These are phyloP conservation scores for Leptopterna dolabrata DNA, from an alignment of 2,888 invertebrate genomes.

Conservation along the genomic window DNA sequence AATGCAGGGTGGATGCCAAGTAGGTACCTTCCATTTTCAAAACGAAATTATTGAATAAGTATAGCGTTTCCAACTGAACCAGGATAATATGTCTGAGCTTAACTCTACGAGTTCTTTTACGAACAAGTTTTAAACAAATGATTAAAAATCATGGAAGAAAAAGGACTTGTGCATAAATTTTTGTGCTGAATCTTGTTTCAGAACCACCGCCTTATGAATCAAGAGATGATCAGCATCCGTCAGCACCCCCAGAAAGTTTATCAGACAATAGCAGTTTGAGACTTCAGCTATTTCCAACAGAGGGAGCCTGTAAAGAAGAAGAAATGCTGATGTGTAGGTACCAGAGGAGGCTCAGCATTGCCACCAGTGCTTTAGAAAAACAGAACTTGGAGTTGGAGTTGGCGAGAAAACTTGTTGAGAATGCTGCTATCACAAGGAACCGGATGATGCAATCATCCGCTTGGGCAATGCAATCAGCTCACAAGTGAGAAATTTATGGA, in stretches of 20 bases:
- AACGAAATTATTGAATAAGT: no score
- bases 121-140: no score
- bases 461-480: slow-evolving; percentile 59
- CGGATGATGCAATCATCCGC: slow-evolving; percentile 54
- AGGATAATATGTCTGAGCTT: no score
- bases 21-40: no score
- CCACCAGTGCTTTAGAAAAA: slow-evolving; percentile 55
- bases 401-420: slow-evolving; percentile 58
- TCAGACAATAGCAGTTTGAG: slow-evolving; percentile 10
- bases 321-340: slow-evolving; percentile 57
- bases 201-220: slow-evolving; percentile 27
- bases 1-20: no score
- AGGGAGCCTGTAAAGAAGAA: slow-evolving; percentile 36
- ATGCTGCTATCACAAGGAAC: slow-evolving; percentile 56
- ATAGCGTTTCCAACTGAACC: no score
- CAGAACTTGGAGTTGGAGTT: slow-evolving; percentile 59
- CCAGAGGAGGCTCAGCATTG: slow-evolving; percentile 53
- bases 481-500: slow-evolving; percentile 37
- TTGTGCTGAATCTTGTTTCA: neutral
- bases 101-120: no score
- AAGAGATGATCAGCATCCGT: slow-evolving; percentile 20
- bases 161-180: no score
- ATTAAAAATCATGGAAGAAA: no score
- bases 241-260: slow-evolving; percentile 38
- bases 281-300: neutral